Percentiles rank a stretch among this genome's conserved stretches.
Conservation (phyloP, 1,140 invertebrate genomes). For the Argopecten irradians region DNA sequence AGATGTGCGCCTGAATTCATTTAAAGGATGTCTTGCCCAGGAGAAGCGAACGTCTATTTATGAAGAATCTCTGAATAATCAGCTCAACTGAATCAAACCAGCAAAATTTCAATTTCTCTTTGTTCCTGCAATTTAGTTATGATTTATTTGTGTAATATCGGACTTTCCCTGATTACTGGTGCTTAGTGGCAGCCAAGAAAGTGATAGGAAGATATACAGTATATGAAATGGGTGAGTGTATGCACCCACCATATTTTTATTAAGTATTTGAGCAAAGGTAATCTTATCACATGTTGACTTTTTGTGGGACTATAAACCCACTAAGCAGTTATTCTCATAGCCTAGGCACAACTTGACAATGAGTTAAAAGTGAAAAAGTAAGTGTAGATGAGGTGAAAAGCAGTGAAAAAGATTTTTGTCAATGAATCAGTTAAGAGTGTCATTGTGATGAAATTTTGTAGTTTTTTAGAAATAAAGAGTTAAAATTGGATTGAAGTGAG, state of each 20-base stretch:
- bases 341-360: neutral
- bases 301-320: neutral
- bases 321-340: neutral
- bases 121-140: too few relatives aligned
- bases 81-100: neutral
- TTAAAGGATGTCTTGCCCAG: slow-evolving; percentile 51
- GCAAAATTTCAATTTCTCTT: too few relatives aligned
- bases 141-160: too few relatives aligned
- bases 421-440: neutral
- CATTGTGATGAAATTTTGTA: neutral
- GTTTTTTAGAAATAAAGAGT: neutral
- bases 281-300: neutral
- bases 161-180: too few relatives aligned
- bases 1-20: slow-evolving; percentile 50
- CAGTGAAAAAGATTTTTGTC: neutral
- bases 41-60: slow-evolving; percentile 31
- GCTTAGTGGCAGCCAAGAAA: too few relatives aligned
- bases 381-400: neutral
- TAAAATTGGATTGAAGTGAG: neutral
- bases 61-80: neutral
- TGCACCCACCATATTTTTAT: too few relatives aligned
- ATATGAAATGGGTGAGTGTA: too few relatives aligned
- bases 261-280: neutral
- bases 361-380: neutral
- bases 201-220: too few relatives aligned